These are phyloP conservation scores for Nothura maculosa DNA, from an alignment of 2,797 vertebrate genomes.

Conservation along the genomic window DNA sequence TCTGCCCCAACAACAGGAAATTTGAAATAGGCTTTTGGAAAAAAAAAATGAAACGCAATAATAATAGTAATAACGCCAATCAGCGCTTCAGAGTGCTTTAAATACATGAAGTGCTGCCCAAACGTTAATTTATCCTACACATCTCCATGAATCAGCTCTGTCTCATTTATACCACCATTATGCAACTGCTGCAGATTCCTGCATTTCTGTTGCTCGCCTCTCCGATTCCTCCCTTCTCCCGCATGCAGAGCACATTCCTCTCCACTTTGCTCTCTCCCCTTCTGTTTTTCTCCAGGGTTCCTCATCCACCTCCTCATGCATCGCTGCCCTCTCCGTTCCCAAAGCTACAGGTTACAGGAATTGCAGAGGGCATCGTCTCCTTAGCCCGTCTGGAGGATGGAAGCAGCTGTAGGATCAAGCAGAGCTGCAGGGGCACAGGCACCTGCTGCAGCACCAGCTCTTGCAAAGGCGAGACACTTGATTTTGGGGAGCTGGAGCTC, in stretches of 20 bases:
- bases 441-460: not conserved
- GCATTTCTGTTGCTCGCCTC: not conserved
- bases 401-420: not conserved
- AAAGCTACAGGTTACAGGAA: not conserved
- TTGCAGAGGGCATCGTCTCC: not conserved
- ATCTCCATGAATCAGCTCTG: not conserved
- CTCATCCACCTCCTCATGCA: not conserved
- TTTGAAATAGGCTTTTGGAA: not conserved
- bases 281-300: not conserved
- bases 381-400: not conserved
- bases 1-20: slow-evolving; percentile 28
- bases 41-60: not conserved
- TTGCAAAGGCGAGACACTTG: not conserved
- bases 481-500: not conserved
- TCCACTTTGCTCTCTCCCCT: not conserved
- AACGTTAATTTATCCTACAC: not conserved
- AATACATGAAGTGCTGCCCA: not conserved
- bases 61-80: not conserved
- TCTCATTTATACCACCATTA: slow-evolving; percentile 43
- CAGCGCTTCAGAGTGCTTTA: not conserved
- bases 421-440: not conserved
- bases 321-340: not conserved
- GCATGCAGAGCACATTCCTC: not conserved
- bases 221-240: not conserved
- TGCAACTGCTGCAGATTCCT: not conserved